Percentiles rank a stretch among this genome's conserved stretches.
Conservation (phyloP, 1,140 invertebrate genomes). For the Hyphantria cunea region DNA sequence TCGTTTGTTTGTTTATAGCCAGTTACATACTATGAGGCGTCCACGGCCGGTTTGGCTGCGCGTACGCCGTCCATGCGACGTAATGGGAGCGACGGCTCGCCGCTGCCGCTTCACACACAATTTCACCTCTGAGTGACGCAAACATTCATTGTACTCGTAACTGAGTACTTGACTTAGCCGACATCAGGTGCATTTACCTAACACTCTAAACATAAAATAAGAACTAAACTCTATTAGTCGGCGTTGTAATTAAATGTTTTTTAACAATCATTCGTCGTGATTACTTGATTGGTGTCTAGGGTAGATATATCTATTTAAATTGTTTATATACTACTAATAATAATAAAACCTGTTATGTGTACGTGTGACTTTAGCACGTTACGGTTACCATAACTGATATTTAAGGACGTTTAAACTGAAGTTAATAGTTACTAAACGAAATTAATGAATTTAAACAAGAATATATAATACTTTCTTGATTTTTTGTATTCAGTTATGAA, state of each 20-base stretch:
- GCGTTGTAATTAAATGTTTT: neutral
- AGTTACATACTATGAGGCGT: conserved; percentile 43
- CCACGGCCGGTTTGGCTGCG: conserved; percentile 68
- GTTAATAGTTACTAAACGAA: too few relatives aligned
- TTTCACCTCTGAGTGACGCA: conserved; percentile 80
- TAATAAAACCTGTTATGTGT: too few relatives aligned
- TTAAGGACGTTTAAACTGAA: too few relatives aligned
- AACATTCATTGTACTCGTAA: conserved; percentile 75
- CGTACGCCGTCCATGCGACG: conserved; percentile 68
- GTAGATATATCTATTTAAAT: neutral
- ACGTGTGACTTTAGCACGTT: too few relatives aligned
- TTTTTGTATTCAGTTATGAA: too few relatives aligned
- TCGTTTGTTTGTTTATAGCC: conserved; percentile 4
- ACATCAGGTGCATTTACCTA: conserved; percentile 39
- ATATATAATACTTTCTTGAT: too few relatives aligned
- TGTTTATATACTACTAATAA: too few relatives aligned
- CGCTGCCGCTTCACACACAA: conserved; percentile 80
- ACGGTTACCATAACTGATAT: too few relatives aligned
- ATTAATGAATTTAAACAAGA: too few relatives aligned
- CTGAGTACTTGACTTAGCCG: conserved; percentile 60
- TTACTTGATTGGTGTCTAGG: neutral
- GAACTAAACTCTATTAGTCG: neutral
- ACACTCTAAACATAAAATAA: conserved; percentile 1
- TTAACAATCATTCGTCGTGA: neutral
- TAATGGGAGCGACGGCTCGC: conserved; percentile 78